A percentile compares a stretch with the other conserved stretches of the same genome.
Conservation (phyloP, 2,888 invertebrate species). For the Agonopterix heracliana region DNA sequence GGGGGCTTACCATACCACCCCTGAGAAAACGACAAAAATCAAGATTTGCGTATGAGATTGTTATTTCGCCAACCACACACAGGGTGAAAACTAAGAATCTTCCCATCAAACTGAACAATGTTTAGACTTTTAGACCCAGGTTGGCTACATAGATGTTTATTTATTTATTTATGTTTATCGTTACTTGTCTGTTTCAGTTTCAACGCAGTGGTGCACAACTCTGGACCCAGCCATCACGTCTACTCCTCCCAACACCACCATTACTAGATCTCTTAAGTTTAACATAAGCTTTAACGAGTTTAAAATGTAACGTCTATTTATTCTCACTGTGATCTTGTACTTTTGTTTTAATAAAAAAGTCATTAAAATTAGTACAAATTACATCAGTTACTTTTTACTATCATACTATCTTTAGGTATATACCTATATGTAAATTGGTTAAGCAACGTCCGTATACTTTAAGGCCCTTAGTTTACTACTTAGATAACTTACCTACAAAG, state of each 20-base stretch:
- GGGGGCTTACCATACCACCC: too few relatives aligned
- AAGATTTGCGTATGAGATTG: too few relatives aligned
- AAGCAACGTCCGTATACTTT: background rate
- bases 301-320: constrained; percentile 41
- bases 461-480: background rate
- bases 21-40: too few relatives aligned
- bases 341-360: constrained; percentile 23
- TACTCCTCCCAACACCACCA: constrained; percentile 61
- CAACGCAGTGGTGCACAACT: constrained; percentile 70
- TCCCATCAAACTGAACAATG: too few relatives aligned
- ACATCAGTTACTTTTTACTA: background rate
- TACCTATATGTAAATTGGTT: background rate
- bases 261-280: constrained; percentile 34
- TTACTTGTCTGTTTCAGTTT: constrained; percentile 48
- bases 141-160: too few relatives aligned
- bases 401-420: background rate
- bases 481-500: background rate
- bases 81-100: too few relatives aligned
- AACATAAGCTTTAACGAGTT: constrained; percentile 21
- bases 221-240: constrained; percentile 64
- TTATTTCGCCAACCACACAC: too few relatives aligned
- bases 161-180: too few relatives aligned
- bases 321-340: constrained; percentile 52
- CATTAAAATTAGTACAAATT: constrained; percentile 13
- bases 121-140: too few relatives aligned